Evolutionary conservation across 2,113 vertebrate species (phyloP), one percentile per base, ranked within the genome.

Genomic region (Pycnonotus jocosus): DNA sequence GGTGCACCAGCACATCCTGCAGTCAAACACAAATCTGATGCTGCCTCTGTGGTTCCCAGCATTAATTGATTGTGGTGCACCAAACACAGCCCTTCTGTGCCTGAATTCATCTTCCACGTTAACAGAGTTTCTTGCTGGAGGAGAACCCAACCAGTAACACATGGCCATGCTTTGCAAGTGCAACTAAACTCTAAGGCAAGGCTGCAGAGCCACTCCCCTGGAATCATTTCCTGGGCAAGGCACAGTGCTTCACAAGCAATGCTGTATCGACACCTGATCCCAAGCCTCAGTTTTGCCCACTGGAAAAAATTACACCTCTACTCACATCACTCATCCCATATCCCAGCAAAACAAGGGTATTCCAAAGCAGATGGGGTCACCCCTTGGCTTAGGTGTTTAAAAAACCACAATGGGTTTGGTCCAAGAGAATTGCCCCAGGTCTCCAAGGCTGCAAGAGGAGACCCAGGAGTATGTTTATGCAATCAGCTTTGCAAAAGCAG

Each of bases 321-420:
- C 9, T 66, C 71, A 15, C 6, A 16, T 15, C 37, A 15, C 22
- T 65, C 30, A 35, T 21, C 23, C 47, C 64, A 37, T 0, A 31
- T 16, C 12, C 57, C 82, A 90, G 57, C 28, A 85, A 76, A 82
- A 61, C 45, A 76, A 68, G 78, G 16, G 24, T 7, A 42, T 4
- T 44, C 31, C 65, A 85, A 30, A 82, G 74, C 31, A 80, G 16
- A 38, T 12, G 31, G 42, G n/a, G 9, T 61, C 69, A 61, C 3
- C 9, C 14, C 22, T 47, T 20, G 6, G 11, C 38, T 81, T 31
- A 5, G 14, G 8, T 13, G 14, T 23, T 70, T 61, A 57, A 65
- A 73, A 60, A 51, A 7, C 0, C 42, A 31, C 23, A n/a, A 0
- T 0, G 0, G 12, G 8, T 3, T 66, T 78, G 60, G n/a, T 21